Evolutionary conservation across 2,113 vertebrate genomes (phyloP).

Genomic region (Brachypteracias leptosomus): DNA sequence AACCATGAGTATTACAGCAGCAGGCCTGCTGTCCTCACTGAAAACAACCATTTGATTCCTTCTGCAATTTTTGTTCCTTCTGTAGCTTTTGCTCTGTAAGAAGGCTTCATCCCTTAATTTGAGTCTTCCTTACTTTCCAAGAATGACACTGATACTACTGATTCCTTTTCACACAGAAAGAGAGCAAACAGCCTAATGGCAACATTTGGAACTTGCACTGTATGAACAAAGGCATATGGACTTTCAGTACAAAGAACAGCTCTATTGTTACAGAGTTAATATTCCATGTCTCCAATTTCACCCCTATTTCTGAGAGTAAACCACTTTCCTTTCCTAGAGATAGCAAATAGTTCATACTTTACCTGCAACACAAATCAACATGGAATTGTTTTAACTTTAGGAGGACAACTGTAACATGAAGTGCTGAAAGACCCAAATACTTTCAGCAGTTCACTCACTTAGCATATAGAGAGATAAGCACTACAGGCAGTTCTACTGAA

Average conservation of each 20-base stretch:
- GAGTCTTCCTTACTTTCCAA: not conserved
- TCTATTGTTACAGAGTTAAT: not conserved
- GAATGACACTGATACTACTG: not conserved
- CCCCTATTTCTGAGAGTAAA: not conserved
- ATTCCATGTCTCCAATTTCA: not conserved
- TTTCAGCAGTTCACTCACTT: not conserved
- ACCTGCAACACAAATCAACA: not conserved
- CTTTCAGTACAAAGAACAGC: not conserved
- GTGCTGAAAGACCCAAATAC: not conserved
- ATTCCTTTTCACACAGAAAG: not conserved
- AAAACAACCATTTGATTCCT: not conserved
- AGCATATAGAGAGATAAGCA: not conserved
- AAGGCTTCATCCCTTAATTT: not conserved
- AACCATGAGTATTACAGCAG: not conserved
- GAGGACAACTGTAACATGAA: not conserved
- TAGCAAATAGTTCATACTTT: not conserved
- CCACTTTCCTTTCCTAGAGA: not conserved
- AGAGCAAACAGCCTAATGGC: not conserved
- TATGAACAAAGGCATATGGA: accelerated
- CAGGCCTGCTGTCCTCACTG: not conserved
- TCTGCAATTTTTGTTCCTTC: not conserved
- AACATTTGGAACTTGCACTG: not conserved
- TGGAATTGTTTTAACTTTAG: not conserved
- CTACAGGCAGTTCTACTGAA: not conserved
- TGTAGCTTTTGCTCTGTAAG: not conserved